Evolutionary conservation across 2,888 invertebrate genomes (phyloP).

Genomic region (Rhingia rostrata): DNA sequence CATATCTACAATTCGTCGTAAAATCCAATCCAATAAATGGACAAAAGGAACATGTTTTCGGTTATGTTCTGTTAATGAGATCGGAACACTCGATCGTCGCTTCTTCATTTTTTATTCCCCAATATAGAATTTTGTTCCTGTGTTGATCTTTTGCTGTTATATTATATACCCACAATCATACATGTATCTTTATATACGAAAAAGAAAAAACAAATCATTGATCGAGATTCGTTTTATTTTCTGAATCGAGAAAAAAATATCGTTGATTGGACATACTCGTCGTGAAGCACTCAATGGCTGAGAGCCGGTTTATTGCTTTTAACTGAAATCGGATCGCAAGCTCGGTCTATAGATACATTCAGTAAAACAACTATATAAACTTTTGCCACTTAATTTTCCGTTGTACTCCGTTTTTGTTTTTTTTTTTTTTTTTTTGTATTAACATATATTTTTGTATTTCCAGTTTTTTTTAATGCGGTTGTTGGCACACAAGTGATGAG

Average conservation of each 20-base stretch:
- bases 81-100: slow-evolving; percentile 34
- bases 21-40: slow-evolving; percentile 17
- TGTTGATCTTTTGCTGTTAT: neutral
- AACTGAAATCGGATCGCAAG: slow-evolving; percentile 47
- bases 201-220: slow-evolving; percentile 26
- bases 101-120: slow-evolving; percentile 38
- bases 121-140: slow-evolving; percentile 31
- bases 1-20: no score
- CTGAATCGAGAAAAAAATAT: slow-evolving; percentile 31
- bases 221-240: slow-evolving; percentile 51
- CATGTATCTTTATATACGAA: neutral
- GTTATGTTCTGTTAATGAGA: slow-evolving; percentile 48
- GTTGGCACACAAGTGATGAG: slow-evolving; percentile 59
- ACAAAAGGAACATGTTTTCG: slow-evolving; percentile 4
- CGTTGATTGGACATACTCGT: slow-evolving; percentile 60
- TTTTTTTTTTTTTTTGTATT: slow-evolving; percentile 10
- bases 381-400: slow-evolving; percentile 63
- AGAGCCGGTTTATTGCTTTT: slow-evolving; percentile 25
- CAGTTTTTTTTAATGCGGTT: slow-evolving; percentile 47
- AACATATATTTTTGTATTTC: neutral
- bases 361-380: slow-evolving; percentile 69
- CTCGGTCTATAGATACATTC: slow-evolving; percentile 49
- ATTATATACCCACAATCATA: neutral
- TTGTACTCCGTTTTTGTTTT: slow-evolving; percentile 20
- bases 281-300: slow-evolving; percentile 42